Evolutionary conservation across 2,797 vertebrate genomes (phyloP).

Genomic region (Knipowitschia caucasica): DNA sequence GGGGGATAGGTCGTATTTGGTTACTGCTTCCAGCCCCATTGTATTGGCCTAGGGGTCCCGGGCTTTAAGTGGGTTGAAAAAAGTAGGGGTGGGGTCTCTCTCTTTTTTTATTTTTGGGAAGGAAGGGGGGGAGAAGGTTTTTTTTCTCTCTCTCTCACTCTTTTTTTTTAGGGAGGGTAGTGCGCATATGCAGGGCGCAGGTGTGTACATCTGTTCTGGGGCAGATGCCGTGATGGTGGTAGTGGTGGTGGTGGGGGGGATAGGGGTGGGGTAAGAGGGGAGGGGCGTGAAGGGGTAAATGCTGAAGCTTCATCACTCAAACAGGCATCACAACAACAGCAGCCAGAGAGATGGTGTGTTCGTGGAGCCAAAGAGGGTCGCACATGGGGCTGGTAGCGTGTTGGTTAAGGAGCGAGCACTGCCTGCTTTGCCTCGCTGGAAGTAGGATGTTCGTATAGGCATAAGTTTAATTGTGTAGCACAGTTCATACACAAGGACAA

Average conservation of each 20-base stretch:
- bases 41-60: slow-evolving; percentile 65
- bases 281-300: too few species aligned
- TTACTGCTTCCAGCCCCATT: slow-evolving; percentile 74
- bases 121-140: not conserved
- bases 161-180: slow-evolving; percentile 27
- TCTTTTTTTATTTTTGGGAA: not conserved
- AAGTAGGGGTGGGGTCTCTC: slow-evolving; percentile 14
- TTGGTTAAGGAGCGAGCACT: too few species aligned
- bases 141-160: slow-evolving; percentile 15
- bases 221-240: slow-evolving; percentile 84
- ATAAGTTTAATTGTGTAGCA: too few species aligned
- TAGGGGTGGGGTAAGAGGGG: too few species aligned
- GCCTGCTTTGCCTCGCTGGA: too few species aligned
- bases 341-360: too few species aligned
- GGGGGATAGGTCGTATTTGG: slow-evolving; percentile 71
- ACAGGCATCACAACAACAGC: too few species aligned
- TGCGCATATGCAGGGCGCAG: slow-evolving; percentile 89
- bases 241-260: slow-evolving; percentile 44
- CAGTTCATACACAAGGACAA: too few species aligned
- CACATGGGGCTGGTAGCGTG: too few species aligned
- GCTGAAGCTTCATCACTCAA: too few species aligned
- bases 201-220: slow-evolving; percentile 96
- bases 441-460: too few species aligned
- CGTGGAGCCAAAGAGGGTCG: too few species aligned
- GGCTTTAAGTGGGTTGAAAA: slow-evolving; percentile 59